These are phyloP conservation scores for Tribolium castaneum DNA, from an alignment of 1,140 invertebrate genomes.

Conservation along the genomic window DNA sequence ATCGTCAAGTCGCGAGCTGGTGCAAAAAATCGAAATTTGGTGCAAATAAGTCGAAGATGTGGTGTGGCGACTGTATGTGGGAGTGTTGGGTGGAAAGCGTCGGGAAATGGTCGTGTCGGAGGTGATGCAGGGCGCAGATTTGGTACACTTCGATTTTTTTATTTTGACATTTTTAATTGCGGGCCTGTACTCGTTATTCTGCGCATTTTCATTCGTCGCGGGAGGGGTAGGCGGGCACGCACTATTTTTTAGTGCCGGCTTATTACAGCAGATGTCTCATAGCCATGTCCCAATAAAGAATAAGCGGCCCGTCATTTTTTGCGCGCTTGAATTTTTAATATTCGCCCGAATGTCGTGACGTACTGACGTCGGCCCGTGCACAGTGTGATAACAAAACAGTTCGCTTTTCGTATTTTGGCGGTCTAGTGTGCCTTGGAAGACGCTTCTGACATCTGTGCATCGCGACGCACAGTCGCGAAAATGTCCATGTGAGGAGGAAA, in stretches of 20 bases:
- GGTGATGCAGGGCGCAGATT: conserved; percentile 42
- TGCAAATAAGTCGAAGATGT: background rate
- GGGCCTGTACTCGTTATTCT: conserved; percentile 65
- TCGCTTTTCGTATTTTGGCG: conserved; percentile 50
- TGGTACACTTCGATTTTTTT: conserved; percentile 59
- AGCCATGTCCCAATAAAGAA: conserved; percentile 66
- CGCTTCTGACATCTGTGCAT: conserved; percentile 53
- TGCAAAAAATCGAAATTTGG: conserved; percentile 4
- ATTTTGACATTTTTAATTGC: conserved; percentile 66
- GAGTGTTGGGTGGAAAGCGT: background rate
- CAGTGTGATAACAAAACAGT: conserved; percentile 25
- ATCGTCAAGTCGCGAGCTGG: background rate
- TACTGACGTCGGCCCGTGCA: conserved; percentile 47
- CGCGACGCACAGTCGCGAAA: conserved; percentile 48
- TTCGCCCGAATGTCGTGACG: conserved; percentile 59
- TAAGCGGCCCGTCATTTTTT: conserved; percentile 63
- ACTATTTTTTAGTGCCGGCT: conserved; percentile 66
- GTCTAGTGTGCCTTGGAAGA: conserved; percentile 54
- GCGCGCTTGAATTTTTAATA: conserved; percentile 64
- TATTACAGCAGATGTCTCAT: conserved; percentile 66
- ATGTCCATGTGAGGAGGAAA: conserved; percentile 42
- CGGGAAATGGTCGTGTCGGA: conserved; percentile 13
- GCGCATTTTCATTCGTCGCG: conserved; percentile 64
- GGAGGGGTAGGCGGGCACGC: conserved; percentile 62
- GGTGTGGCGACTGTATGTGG: background rate